Conservation (phyloP, 2,888 invertebrate species). For the Dryadula phaetusa region DNA sequence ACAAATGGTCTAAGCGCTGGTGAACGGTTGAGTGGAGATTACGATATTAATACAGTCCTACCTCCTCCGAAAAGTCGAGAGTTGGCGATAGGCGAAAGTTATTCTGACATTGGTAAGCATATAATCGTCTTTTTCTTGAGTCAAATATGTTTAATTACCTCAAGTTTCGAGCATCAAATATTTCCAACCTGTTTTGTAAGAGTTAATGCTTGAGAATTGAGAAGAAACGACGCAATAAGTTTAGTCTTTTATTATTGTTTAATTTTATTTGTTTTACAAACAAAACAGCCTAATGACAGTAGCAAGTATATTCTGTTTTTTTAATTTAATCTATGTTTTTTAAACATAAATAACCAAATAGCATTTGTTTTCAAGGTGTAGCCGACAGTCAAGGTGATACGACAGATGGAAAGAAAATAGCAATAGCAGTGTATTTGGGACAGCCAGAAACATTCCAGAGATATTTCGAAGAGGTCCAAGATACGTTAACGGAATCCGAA, state of each 20-base stretch:
- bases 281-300: no score
- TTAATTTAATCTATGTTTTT: no score
- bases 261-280: no score
- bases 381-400: slow-evolving; percentile 87
- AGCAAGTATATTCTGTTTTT: no score
- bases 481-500: slow-evolving; percentile 86
- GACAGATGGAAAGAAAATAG: slow-evolving; percentile 93
- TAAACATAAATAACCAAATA: no score
- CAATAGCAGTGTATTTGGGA: slow-evolving; percentile 94
- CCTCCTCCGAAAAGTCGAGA: slow-evolving; percentile 80
- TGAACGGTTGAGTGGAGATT: slow-evolving; percentile 78
- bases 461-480: slow-evolving; percentile 87
- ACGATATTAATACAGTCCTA: slow-evolving; percentile 77
- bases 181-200: no score
- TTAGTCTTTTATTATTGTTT: no score
- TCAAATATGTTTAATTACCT: no score
- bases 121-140: slow-evolving; percentile 24
- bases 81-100: slow-evolving; percentile 81
- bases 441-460: slow-evolving; percentile 90
- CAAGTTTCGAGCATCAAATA: no score
- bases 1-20: slow-evolving; percentile 69
- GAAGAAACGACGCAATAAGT: no score
- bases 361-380: slow-evolving; percentile 63
- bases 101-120: slow-evolving; percentile 79
- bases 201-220: no score